Evolutionary conservation across 2,113 vertebrate species (phyloP).

Genomic region (Terrapene triunguis): DNA sequence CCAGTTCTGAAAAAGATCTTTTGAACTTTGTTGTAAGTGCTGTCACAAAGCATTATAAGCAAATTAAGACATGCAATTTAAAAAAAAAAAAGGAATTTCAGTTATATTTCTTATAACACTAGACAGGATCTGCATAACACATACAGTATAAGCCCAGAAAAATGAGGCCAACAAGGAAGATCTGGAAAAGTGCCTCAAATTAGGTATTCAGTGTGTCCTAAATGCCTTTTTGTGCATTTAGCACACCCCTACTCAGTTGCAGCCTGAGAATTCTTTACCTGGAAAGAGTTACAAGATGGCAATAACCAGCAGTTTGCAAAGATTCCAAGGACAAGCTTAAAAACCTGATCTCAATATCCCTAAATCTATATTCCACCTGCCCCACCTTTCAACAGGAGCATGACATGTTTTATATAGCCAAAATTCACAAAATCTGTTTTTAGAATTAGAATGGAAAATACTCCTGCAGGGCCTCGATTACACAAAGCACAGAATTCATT

Average conservation of each 20-base stretch:
- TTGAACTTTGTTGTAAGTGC: not conserved
- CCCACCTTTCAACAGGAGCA: not conserved
- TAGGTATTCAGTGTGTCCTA: not conserved
- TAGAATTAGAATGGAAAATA: not conserved
- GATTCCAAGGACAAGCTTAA: not conserved
- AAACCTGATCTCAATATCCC: not conserved
- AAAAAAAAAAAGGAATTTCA: not conserved
- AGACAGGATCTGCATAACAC: not conserved
- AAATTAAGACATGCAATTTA: not conserved
- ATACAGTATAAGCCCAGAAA: not conserved
- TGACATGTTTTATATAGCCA: not conserved
- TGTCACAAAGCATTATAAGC: not conserved
- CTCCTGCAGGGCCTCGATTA: not conserved
- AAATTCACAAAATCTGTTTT: not conserved
- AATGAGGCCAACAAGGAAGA: not conserved
- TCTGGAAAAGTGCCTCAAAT: not conserved
- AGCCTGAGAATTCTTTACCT: not conserved
- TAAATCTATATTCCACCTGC: rapidly evolving
- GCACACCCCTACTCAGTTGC: not conserved
- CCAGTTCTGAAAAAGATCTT: not conserved
- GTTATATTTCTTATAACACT: not conserved
- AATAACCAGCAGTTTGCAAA: not conserved
- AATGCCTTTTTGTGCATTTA: not conserved
- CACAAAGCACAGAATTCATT: not conserved
- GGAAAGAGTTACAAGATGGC: rapidly evolving